phyloP scores from a whole-genome alignment of 2,797 vertebrate species.

The Neomorphus geoffroyi region DNA sequence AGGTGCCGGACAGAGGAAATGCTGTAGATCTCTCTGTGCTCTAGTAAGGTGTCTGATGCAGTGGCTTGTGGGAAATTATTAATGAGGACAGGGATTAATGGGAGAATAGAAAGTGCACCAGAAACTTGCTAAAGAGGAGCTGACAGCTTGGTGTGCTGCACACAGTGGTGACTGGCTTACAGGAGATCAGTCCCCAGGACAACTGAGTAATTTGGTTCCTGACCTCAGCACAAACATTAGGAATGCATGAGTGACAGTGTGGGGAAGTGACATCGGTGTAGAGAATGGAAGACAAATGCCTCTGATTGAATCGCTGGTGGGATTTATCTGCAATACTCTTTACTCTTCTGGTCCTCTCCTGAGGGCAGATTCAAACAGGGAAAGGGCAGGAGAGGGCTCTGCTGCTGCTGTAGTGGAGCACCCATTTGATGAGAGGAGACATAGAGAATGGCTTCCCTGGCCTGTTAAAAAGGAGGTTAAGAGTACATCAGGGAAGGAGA shows the following conservation, averaged over 20 bases:
- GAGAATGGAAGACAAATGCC: not conserved
- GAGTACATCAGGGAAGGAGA: not conserved
- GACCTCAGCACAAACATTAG: not conserved
- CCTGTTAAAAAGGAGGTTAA: not conserved
- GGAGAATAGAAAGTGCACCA: not conserved
- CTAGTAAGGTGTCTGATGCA: not conserved
- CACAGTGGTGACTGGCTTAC: not conserved
- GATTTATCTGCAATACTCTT: not conserved
- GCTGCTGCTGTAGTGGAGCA: not conserved
- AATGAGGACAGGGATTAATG: slow-evolving; percentile 49
- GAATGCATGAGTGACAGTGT: not conserved
- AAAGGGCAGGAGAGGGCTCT: not conserved
- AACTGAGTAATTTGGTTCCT: not conserved
- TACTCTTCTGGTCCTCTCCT: not conserved
- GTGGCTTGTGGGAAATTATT: not conserved
- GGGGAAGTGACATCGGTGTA: not conserved
- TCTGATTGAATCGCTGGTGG: not conserved
- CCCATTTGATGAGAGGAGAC: not conserved
- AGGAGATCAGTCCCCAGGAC: not conserved
- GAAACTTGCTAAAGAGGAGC: not conserved
- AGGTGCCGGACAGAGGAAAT: not conserved
- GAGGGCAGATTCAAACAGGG: not conserved
- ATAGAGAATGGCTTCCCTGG: not conserved
- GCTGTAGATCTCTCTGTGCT: not conserved
- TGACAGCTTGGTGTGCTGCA: not conserved